These are phyloP conservation scores for Eublepharis macularius DNA, from an alignment of 2,113 vertebrate species.

Conservation along the genomic window DNA sequence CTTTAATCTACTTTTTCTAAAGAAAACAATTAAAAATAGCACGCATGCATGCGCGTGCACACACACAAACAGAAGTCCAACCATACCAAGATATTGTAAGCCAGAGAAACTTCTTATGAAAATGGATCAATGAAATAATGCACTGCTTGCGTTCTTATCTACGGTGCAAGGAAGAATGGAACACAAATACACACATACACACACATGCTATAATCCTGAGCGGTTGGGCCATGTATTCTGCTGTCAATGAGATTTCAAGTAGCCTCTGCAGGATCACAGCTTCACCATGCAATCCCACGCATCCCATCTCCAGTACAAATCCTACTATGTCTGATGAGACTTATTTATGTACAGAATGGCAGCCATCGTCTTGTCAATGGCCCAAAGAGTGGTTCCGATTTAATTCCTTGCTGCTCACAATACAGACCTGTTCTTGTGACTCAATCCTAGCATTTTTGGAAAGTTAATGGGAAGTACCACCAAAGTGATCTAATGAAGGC, in stretches of 20 bases:
- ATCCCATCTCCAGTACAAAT: too few species aligned
- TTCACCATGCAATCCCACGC: too few species aligned
- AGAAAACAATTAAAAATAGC: conserved; percentile 5
- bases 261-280: too few species aligned
- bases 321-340: too few species aligned
- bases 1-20: background rate
- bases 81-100: background rate
- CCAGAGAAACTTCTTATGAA: background rate
- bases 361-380: background rate
- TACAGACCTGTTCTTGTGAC: background rate
- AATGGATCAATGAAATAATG: conserved; percentile 48
- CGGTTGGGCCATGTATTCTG: background rate
- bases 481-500: conserved; percentile 62
- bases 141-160: conserved; percentile 40
- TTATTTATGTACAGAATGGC: background rate
- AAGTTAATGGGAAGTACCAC: conserved; percentile 47
- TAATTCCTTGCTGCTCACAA: background rate
- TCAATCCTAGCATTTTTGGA: background rate
- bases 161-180: conserved; percentile 7
- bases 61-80: conserved; percentile 14
- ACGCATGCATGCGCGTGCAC: too few species aligned
- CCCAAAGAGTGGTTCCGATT: background rate
- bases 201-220: background rate
- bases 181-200: background rate
- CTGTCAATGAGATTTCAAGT: background rate